Evolutionary conservation across 2,113 vertebrate species (phyloP).

Genomic region (Marcusenius ussheri): DNA sequence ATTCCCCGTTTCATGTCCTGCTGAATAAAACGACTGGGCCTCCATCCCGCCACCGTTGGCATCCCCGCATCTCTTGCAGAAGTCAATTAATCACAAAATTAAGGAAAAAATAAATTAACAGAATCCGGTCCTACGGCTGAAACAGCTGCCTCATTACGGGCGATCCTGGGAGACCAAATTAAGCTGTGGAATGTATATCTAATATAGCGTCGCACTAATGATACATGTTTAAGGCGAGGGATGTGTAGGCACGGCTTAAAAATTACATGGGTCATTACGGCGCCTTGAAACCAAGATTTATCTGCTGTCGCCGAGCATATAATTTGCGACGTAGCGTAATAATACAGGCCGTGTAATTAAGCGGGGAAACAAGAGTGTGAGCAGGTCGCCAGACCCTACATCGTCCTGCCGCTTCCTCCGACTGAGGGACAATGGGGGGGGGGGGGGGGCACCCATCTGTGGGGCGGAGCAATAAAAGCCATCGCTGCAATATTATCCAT

Average conservation of each 20-base stretch:
- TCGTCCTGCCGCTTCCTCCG: not conserved
- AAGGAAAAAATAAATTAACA: constrained; percentile 66
- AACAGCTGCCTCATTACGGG: constrained; percentile 59
- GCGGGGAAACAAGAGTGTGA: constrained; percentile 37
- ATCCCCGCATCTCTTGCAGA: constrained; percentile 48
- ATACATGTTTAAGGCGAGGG: constrained; percentile 54
- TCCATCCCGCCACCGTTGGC: constrained; percentile 32
- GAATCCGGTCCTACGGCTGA: constrained; percentile 47
- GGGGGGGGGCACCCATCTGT: not conserved
- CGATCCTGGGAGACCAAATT: constrained; percentile 63
- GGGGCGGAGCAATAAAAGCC: constrained; percentile 7
- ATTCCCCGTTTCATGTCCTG: constrained; percentile 36
- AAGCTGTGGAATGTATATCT: constrained; percentile 63
- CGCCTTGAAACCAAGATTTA: constrained; percentile 63
- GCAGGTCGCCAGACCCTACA: not conserved
- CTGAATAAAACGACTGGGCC: constrained; percentile 25
- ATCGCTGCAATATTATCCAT: constrained; percentile 18
- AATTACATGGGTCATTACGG: constrained; percentile 66
- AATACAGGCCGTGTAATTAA: constrained; percentile 53
- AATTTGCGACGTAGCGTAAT: constrained; percentile 61
- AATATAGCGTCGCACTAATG: constrained; percentile 64
- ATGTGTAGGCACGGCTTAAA: constrained; percentile 58
- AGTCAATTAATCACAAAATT: constrained; percentile 62
- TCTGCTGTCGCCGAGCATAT: constrained; percentile 58
- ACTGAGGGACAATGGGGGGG: not conserved